A percentile compares a stretch with the other conserved stretches of the same genome.
Conservation (phyloP, 2,797 vertebrate genomes). For the Lagorchestes hirsutus region DNA sequence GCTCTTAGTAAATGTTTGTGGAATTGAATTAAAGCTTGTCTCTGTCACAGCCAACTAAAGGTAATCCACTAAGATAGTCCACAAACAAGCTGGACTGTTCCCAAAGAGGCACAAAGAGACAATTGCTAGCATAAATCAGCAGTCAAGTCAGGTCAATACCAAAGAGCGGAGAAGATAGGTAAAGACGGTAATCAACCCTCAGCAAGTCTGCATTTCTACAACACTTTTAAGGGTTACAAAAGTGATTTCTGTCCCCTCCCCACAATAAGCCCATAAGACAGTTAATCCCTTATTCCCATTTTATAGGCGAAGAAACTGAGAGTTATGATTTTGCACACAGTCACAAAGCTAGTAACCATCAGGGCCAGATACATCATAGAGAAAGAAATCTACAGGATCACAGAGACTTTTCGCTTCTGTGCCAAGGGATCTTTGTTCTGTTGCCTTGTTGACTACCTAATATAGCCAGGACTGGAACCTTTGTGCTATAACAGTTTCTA, state of each 20-base stretch:
- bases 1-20: slow-evolving; percentile 1
- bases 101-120: background rate
- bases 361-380: background rate
- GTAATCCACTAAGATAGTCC: slow-evolving; percentile 1
- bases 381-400: background rate
- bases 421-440: background rate
- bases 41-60: slow-evolving; percentile 3
- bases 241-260: background rate
- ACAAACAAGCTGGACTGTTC: background rate
- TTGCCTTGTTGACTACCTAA: background rate
- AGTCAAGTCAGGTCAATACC: background rate
- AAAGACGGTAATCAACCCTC: background rate
- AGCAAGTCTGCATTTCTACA: background rate
- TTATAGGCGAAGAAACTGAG: background rate
- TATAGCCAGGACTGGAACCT: background rate
- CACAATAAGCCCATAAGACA: background rate
- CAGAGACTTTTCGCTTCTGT: background rate
- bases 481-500: background rate
- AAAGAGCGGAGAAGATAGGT: background rate
- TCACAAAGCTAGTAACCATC: background rate
- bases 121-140: background rate
- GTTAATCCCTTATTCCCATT: background rate
- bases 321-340: background rate
- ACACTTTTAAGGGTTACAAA: background rate
- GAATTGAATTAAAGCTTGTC: slow-evolving; percentile 14